Base-by-base conservation (phyloP, 2,888 invertebrate species). In the Hyles lineata region DNA sequence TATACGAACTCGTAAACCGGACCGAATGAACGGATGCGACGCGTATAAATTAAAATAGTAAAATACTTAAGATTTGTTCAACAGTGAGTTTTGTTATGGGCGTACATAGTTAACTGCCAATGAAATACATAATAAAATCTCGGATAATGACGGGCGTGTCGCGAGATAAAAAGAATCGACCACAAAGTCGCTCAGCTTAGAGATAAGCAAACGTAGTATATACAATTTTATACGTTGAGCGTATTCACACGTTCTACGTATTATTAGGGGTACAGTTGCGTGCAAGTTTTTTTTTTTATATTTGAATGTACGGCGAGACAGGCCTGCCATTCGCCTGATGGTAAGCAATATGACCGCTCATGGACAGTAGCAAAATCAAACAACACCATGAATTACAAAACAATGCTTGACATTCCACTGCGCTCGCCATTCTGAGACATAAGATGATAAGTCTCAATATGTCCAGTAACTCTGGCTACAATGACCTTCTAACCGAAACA, bases 1-100 rank as follows among this genome's bases (percentile, higher is more conserved):
- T 84, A 77, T 81, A 78, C 77, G 76, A 81, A 80, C 81, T 85
- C 83, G 80, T 85, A 83, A 85, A 84, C 78, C 77, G 71, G 75
- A 78, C 76, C 43, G 43, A 43, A 67, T 21, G 72, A 83, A 79
- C 81, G 80, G 80, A 84, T 81, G 79, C 79, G 78, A 76, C 73
- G 75, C 59, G 72, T 76, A 77, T 79, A 81, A 81, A 83, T 82
- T 75, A 76, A 82, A 83, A 83, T 80, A 82, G 80, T 80, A 76
- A 76, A 79, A 76, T 74, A 77, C 79, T 81, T 78, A 79, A 76
- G 77, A 50, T 78, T 81, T 59, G 78, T 79, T 23, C 35, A 35
- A 43, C 67, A 67, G 23, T 50, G 50, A 67, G 50, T 43, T 67
- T 67, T 62, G 62, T 62, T 52, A 29, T 71, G 19, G 58, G 9